phyloP scores from a whole-genome alignment of 2,113 vertebrate genomes.

The Onychostruthus taczanowskii region DNA sequence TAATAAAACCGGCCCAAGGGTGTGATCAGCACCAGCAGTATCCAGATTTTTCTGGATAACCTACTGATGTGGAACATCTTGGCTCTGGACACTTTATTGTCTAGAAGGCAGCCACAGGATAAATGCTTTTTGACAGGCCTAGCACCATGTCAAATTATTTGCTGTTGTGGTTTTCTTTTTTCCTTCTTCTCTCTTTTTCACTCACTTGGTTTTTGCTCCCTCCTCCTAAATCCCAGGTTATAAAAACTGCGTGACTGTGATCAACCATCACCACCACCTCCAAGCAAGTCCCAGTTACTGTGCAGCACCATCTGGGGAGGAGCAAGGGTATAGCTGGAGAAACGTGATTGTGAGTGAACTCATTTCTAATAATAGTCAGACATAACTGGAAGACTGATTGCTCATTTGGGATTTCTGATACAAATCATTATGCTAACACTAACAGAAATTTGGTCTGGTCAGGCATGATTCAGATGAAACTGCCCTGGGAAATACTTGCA shows the following conservation, averaged over 20 bases:
- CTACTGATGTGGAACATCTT: background rate
- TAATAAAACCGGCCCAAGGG: background rate
- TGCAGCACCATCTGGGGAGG: conserved; percentile 68
- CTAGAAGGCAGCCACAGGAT: background rate
- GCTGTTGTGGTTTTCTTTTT: rapidly evolving
- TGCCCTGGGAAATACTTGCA: background rate
- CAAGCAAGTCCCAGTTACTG: conserved; percentile 74
- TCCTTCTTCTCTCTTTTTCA: background rate
- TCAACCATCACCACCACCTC: conserved; percentile 69
- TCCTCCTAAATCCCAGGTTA: conserved; percentile 65
- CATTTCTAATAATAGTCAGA: background rate
- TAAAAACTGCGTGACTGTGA: conserved; percentile 76
- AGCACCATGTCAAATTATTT: background rate
- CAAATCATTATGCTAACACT: background rate
- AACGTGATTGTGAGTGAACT: conserved; percentile 76
- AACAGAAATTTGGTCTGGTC: background rate
- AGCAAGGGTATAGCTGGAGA: conserved; percentile 76
- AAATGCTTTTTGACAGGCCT: background rate
- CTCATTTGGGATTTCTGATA: background rate
- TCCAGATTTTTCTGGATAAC: background rate
- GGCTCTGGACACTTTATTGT: background rate
- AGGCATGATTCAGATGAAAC: background rate
- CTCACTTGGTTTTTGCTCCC: background rate
- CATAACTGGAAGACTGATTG: background rate
- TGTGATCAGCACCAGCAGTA: background rate